These are phyloP conservation scores for Eunapius fragilis DNA, from an alignment of 37 sponge, comb jelly and placozoan genomes.

Conservation along the genomic window DNA sequence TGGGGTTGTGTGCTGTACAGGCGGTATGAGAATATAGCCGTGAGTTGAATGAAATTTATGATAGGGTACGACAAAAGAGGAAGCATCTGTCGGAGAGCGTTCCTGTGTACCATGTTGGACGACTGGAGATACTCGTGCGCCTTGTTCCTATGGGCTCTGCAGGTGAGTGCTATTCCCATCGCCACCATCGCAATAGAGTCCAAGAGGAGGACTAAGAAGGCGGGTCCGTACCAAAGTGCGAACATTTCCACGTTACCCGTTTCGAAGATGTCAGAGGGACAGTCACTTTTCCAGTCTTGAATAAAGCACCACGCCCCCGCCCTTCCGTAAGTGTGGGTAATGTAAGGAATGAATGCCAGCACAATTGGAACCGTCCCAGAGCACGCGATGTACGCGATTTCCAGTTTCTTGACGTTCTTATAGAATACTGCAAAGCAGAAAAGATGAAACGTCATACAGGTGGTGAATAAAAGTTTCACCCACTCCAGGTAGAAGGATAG, in stretches of 20 bases:
- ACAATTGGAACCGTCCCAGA: too few relatives aligned
- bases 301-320: constrained; percentile 20
- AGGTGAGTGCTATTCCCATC: neutral
- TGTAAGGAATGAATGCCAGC: neutral
- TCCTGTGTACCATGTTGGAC: neutral
- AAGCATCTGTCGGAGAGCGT: neutral
- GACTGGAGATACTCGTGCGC: neutral
- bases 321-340: neutral
- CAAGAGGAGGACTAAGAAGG: neutral
- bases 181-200: neutral
- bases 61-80: constrained; percentile 1
- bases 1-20: neutral
- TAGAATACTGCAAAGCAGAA: neutral
- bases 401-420: constrained; percentile 1
- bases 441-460: constrained; percentile 1
- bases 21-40: neutral
- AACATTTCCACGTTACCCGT: neutral
- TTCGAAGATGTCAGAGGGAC: neutral
- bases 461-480: constrained; percentile 11
- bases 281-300: neutral
- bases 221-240: constrained; percentile 12
- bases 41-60: neutral
- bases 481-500: neutral
- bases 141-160: neutral
- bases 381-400: neutral